phyloP scores from a whole-genome alignment of 2,113 vertebrate species.

The Festucalex cinctus region DNA sequence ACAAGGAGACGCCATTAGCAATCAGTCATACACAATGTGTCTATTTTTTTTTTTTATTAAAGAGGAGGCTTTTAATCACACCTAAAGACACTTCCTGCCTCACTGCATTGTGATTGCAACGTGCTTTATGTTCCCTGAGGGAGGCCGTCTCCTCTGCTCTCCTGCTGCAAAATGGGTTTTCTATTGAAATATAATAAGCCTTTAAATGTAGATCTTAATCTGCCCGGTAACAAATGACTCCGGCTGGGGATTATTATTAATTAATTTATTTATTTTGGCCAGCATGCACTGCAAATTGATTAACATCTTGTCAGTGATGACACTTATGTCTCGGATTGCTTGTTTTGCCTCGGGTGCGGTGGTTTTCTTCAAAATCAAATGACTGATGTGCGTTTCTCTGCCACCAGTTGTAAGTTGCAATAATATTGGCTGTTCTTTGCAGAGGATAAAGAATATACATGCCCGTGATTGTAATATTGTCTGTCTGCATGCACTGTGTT shows the following conservation, averaged over 20 bases:
- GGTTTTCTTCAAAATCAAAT: too few species aligned
- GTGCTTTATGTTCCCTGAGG: slow-evolving; percentile 14
- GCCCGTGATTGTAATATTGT: neutral
- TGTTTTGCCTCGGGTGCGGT: too few species aligned
- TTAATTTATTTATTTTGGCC: too few species aligned
- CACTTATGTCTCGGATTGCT: too few species aligned
- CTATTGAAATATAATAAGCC: slow-evolving; percentile 4
- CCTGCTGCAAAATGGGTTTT: slow-evolving; percentile 7
- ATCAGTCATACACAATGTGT: neutral
- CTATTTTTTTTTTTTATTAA: neutral
- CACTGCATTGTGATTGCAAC: neutral
- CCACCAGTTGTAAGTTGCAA: neutral
- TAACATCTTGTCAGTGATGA: too few species aligned
- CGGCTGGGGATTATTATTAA: neutral
- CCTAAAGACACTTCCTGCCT: neutral
- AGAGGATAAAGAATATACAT: neutral
- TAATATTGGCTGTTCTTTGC: neutral
- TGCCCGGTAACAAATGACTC: neutral
- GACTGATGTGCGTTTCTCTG: neutral
- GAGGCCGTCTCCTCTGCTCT: neutral
- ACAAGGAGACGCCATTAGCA: neutral
- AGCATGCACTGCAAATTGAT: too few species aligned
- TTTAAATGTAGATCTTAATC: slow-evolving; percentile 2
- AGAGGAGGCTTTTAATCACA: neutral
- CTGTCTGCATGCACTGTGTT: neutral